Base-by-base conservation (phyloP, 2,797 vertebrate species). In the Octomys mimax region DNA sequence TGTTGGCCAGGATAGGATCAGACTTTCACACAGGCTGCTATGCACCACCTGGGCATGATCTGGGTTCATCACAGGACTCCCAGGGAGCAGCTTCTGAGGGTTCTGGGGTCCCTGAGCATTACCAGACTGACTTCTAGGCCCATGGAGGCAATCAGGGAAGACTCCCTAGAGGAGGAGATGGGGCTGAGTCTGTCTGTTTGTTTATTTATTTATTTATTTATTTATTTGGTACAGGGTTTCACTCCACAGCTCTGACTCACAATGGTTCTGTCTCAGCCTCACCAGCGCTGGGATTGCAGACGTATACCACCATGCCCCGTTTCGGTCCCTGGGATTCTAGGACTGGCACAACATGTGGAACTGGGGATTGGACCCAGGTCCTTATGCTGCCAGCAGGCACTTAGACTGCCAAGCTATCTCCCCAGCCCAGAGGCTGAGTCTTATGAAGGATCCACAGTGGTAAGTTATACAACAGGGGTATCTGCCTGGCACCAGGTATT, bases 371-470 rank as follows among this genome's bases (percentile, higher is more conserved):
- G 54, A 57, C 16, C 52, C 54, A 57, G 54, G 54, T 57, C 54
- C 54, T 57, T 18, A 19, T 57, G 14, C 54, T 57, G 54, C 54
- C 54, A 57, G 54, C 54, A 57, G 16, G 16, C 54, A 16, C 54
- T 57, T 57, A 57, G 54, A 5, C 54, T 16, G 16, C 54, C 14
- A 14, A 57, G 54, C 54, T 16, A 18, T 57, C 54, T 57, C 14
- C 14, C 54, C 54, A 57, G 54, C 54, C 54, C 54, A 16, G 6
- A 59, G 36, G 5, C 19, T n/a, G 33, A 13, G 22, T 49, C 81
- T 70, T 14, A 6, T 5, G 2, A 0, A 7, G n/a, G 12, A 8
- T 68, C 85, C 19, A 26, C 57, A 68, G 9, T 0, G 49, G n/a
- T 9, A 11, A 31, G 77, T 2, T 12, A 42, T 68, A 46, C 2